A percentile compares a stretch with the other conserved stretches of the same genome.
Evolutionary conservation across 2,888 invertebrate species (phyloP).

Genomic region (Baccha elongata): DNA sequence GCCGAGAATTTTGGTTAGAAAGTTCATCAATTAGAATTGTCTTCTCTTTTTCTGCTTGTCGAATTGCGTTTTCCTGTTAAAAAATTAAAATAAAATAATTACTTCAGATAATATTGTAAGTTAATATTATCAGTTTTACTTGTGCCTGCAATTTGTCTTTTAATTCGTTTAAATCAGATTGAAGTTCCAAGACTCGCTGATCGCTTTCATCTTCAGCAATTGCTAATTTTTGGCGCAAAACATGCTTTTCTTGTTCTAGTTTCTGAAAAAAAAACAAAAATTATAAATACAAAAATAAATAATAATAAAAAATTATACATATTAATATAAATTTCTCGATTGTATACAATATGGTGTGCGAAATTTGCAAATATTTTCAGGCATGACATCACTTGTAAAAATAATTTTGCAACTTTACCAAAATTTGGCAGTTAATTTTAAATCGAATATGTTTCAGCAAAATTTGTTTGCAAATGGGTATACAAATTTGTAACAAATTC

Average conservation of each 20-base stretch:
- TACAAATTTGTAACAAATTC: no score
- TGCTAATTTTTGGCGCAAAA: conserved; percentile 91
- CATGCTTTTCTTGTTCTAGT: conserved; percentile 96
- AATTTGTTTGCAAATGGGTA: no score
- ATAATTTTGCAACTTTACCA: no score
- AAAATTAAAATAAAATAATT: conserved; percentile 19
- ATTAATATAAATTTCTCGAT: no score
- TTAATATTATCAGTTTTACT: no score
- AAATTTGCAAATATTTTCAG: no score
- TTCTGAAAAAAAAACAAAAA: conserved; percentile 85
- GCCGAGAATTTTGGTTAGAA: conserved; percentile 93
- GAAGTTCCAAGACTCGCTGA: conserved; percentile 92
- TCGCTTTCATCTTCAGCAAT: conserved; percentile 95
- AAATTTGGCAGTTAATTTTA: no score
- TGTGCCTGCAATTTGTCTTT: conserved; percentile 89
- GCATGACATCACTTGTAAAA: no score
- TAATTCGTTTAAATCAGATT: conserved; percentile 92
- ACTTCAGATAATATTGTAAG: background rate
- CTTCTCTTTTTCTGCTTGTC: conserved; percentile 89
- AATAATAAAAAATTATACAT: no score
- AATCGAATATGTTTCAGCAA: no score
- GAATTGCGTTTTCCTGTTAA: conserved; percentile 80
- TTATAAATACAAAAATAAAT: background rate
- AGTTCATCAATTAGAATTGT: conserved; percentile 91
- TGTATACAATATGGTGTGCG: no score